Base-by-base conservation (phyloP, 2,113 vertebrate genomes). In the Narcine bancroftii region DNA sequence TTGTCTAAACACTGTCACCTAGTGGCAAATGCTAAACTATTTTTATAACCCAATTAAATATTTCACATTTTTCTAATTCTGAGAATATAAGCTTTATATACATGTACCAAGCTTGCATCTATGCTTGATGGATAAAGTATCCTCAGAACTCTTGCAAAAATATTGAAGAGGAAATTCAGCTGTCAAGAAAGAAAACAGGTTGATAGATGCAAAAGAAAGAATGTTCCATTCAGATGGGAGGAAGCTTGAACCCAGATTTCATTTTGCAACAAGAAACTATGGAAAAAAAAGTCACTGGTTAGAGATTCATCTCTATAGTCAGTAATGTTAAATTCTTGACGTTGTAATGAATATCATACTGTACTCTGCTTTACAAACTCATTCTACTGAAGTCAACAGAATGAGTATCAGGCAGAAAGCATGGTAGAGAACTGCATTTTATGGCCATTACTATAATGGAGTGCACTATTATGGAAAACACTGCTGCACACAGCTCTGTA, bases 1-100 rank as follows among this genome's bases (percentile, higher is more conserved):
- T 45, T 69, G 65, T 47, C 42, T 13, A 91, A 91, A 66, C 65
- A 91, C 63, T 69, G 65, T 33, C 63, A 91, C 89, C 89, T 91
- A 47, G 63, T 91, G 89, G 89, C 29, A 66, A 0, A 69, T 19
- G 3, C 19, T 65, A 42, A 45, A 45, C 11, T 47, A 7, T 33
- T 5, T 33, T 39, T 89, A 9, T 13, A 24, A 89, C 63, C 53
- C 0, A 29, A 63, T 36, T 6, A 60, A 89, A 47, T 47, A 24
- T 15, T 65, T 7, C 56, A 77, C 6, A 36, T 56, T 87, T 36
- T 5, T 2, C 81, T 87, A 7, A 17, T 36, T 33, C 21, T 33
- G 26, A 53, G 79, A 83, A 47, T 79, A 10, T 79, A 79, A 0
- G 24, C 29, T 79, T 1, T 47, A 47, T 47, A 47, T 11, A 47